Conservation (phyloP, 2,113 vertebrate genomes). For the Hemichromis elongatus region DNA sequence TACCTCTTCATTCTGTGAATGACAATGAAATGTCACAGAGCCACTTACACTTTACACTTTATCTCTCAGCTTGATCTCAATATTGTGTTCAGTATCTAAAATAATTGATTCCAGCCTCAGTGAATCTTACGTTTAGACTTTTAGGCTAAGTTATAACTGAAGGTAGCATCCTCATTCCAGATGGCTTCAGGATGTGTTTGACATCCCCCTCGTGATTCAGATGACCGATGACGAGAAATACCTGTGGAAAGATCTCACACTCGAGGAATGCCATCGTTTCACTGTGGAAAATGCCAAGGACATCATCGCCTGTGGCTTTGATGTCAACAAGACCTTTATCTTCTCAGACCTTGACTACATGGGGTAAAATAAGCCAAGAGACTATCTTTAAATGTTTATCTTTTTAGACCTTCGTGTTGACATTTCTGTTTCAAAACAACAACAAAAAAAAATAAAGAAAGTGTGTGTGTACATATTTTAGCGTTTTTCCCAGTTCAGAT, state of each 20-base stretch:
- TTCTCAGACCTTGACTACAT: constrained; percentile 97
- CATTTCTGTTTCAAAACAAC: neutral
- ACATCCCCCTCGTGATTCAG: constrained; percentile 92
- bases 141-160: neutral
- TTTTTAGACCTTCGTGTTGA: neutral
- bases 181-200: constrained; percentile 94
- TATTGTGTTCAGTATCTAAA: neutral
- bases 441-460: neutral
- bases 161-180: constrained; percentile 52
- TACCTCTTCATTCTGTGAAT: neutral
- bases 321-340: constrained; percentile 95
- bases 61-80: neutral
- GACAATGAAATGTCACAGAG: neutral
- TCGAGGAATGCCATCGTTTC: constrained; percentile 84
- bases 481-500: neutral
- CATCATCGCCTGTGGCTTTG: constrained; percentile 95
- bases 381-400: neutral
- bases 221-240: constrained; percentile 98
- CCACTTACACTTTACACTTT: too few species aligned
- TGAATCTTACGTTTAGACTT: neutral
- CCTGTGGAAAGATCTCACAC: constrained; percentile 93
- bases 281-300: constrained; percentile 90
- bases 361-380: constrained; percentile 77
- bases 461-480: neutral
- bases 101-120: neutral